Percentiles rank a stretch among this genome's conserved stretches.
phyloP scores from a whole-genome alignment of 64 coral and sea anemone species.

The Stylophora pistillata region DNA sequence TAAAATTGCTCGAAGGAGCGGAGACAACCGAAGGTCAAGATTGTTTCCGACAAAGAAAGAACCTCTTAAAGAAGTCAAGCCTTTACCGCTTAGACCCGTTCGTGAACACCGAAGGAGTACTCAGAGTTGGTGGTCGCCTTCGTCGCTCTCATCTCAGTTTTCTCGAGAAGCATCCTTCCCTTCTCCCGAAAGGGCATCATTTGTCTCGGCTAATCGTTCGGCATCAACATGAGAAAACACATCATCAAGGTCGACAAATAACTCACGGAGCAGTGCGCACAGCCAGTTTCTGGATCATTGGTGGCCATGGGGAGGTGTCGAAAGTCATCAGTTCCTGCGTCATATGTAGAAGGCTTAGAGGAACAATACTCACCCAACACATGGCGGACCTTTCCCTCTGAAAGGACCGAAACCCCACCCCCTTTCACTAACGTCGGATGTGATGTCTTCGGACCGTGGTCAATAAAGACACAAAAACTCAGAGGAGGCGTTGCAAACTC shows the following conservation, averaged over 20 bases:
- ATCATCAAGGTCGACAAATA: constrained; percentile 27
- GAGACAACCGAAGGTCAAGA: neutral
- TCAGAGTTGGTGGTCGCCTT: constrained; percentile 17
- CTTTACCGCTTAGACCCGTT: constrained; percentile 13
- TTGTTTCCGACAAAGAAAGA: neutral
- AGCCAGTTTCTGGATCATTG: constrained; percentile 20
- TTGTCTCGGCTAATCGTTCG: neutral
- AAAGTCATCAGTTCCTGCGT: neutral
- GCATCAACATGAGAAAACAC: neutral
- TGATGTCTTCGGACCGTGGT: constrained; percentile 14
- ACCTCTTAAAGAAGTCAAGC: neutral
- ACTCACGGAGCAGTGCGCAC: constrained; percentile 4
- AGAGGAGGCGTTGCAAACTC: constrained; percentile 22
- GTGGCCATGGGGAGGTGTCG: neutral
- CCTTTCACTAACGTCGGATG: constrained; percentile 25
- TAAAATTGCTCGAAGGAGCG: neutral
- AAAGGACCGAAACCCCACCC: neutral
- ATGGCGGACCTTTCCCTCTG: constrained; percentile 18
- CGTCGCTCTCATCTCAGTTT: neutral
- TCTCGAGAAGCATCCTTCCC: neutral
- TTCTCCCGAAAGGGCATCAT: neutral
- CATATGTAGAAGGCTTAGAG: neutral
- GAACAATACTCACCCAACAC: neutral
- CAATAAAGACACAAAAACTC: neutral
- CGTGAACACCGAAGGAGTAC: neutral